These are phyloP conservation scores for Anticlea derivata DNA, from an alignment of 2,888 invertebrate genomes.

Conservation along the genomic window DNA sequence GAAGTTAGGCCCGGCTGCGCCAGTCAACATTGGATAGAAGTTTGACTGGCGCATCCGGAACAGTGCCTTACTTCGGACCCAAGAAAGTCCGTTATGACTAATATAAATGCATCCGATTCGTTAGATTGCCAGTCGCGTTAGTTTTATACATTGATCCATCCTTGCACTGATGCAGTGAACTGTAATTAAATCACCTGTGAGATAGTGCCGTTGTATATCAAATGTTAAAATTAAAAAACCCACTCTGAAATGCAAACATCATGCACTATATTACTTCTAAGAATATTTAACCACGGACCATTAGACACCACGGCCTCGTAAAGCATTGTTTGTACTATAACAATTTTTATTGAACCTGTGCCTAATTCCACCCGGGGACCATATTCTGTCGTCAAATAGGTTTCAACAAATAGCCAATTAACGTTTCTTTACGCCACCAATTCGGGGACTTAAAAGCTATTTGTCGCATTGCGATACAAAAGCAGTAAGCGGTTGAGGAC, in stretches of 20 bases:
- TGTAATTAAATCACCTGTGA: background rate
- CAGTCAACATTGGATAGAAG: too few relatives aligned
- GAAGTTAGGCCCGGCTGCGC: too few relatives aligned
- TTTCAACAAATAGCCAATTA: slow-evolving; percentile 41
- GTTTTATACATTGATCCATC: background rate
- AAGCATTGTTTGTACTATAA: too few relatives aligned
- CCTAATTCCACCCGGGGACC: too few relatives aligned
- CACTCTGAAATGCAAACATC: slow-evolving; percentile 20
- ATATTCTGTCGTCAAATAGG: background rate
- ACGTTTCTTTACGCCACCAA: slow-evolving; percentile 22
- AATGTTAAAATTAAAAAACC: background rate
- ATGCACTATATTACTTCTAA: slow-evolving; percentile 37
- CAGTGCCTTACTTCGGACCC: too few relatives aligned
- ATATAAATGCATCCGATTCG: too few relatives aligned
- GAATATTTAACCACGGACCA: slow-evolving; percentile 1
- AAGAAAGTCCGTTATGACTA: too few relatives aligned
- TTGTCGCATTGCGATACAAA: slow-evolving; percentile 40
- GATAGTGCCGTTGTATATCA: background rate
- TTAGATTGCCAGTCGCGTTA: slow-evolving; percentile 1
- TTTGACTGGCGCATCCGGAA: too few relatives aligned
- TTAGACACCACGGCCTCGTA: too few relatives aligned
- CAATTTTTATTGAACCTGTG: too few relatives aligned
- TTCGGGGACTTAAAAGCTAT: slow-evolving; percentile 34
- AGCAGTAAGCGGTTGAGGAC: slow-evolving; percentile 39
- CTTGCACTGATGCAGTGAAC: background rate